These are phyloP conservation scores for Ormyrus nitidulus DNA, from an alignment of 2,888 invertebrate genomes.

Conservation along the genomic window DNA sequence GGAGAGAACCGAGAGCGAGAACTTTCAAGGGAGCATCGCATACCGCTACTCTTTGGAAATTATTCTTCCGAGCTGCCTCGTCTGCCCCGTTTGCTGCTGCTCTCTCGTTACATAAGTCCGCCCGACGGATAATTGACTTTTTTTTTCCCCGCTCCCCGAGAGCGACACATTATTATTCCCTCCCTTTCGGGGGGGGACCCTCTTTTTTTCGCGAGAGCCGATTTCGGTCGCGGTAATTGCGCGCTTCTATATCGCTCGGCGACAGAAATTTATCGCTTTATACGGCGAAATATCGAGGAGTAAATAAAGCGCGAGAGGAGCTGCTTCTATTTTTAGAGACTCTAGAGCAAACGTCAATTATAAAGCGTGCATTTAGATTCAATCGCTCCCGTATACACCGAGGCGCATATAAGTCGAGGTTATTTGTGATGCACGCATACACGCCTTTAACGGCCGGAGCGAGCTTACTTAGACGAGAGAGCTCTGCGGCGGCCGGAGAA, in stretches of 20 bases:
- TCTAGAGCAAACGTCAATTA: slow-evolving; percentile 14
- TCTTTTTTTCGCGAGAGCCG: not conserved
- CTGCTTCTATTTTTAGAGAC: not conserved
- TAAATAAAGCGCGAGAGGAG: not conserved
- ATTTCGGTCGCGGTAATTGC: slow-evolving; percentile 28
- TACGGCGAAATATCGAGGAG: not conserved
- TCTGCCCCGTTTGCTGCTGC: slow-evolving; percentile 34
- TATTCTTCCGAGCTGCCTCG: slow-evolving; percentile 39
- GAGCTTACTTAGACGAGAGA: not conserved
- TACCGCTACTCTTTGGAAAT: slow-evolving; percentile 50
- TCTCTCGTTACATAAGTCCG: slow-evolving; percentile 46
- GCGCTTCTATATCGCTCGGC: slow-evolving; percentile 15
- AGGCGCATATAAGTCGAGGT: not conserved
- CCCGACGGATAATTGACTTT: slow-evolving; percentile 43
- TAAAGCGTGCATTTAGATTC: slow-evolving; percentile 22
- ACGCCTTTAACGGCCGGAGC: not conserved
- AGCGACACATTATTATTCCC: slow-evolving; percentile 38
- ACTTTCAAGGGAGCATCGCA: slow-evolving; percentile 51
- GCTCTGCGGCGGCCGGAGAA: not conserved
- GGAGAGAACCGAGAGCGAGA: slow-evolving; percentile 29
- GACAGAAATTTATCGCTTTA: slow-evolving; percentile 29
- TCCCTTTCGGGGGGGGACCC: not conserved
- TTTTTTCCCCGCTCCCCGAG: slow-evolving; percentile 24
- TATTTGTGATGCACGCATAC: slow-evolving; percentile 39
- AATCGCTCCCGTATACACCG: slow-evolving; percentile 2